Conservation (phyloP, 2,797 vertebrate species). For the Kryptolebias ocellatus region DNA sequence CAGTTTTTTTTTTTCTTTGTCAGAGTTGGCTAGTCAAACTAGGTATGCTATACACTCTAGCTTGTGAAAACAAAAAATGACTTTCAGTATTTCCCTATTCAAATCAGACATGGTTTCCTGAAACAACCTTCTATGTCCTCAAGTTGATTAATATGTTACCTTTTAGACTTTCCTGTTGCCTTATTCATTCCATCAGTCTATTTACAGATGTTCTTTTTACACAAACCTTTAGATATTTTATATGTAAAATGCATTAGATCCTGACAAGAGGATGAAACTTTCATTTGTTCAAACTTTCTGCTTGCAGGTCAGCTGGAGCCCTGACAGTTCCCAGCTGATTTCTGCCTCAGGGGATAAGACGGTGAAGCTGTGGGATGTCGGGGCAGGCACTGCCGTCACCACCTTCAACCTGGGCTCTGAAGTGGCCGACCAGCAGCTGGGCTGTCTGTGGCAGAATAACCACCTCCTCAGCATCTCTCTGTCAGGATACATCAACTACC, state of each 20-base stretch:
- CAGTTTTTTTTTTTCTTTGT: slow-evolving; percentile 8
- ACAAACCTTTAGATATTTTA: not conserved
- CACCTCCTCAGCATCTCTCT: slow-evolving; percentile 92
- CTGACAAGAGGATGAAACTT: too few species aligned
- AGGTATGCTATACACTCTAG: not conserved
- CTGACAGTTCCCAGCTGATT: slow-evolving; percentile 91
- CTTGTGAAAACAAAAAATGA: not conserved
- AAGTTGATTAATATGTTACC: not conserved
- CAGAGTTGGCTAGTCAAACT: not conserved
- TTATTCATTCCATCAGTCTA: not conserved
- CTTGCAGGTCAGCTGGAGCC: slow-evolving; percentile 86
- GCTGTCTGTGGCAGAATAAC: slow-evolving; percentile 95
- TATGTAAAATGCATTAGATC: too few species aligned
- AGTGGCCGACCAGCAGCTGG: slow-evolving; percentile 93
- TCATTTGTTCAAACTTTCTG: not conserved
- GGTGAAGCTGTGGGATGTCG: slow-evolving; percentile 95
- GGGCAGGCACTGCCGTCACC: slow-evolving; percentile 82
- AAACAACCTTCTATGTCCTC: not conserved
- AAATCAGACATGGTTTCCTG: slow-evolving; percentile 22
- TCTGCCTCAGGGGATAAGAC: slow-evolving; percentile 98
- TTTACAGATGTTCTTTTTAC: slow-evolving; percentile 1
- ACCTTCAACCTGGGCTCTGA: slow-evolving; percentile 92
- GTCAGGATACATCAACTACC: slow-evolving; percentile 96
- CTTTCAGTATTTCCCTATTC: slow-evolving; percentile 25
- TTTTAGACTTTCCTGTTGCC: not conserved